These are phyloP conservation scores for Pipistrellus pygmaeus DNA, from an alignment of 2,797 vertebrate species.

Conservation along the genomic window DNA sequence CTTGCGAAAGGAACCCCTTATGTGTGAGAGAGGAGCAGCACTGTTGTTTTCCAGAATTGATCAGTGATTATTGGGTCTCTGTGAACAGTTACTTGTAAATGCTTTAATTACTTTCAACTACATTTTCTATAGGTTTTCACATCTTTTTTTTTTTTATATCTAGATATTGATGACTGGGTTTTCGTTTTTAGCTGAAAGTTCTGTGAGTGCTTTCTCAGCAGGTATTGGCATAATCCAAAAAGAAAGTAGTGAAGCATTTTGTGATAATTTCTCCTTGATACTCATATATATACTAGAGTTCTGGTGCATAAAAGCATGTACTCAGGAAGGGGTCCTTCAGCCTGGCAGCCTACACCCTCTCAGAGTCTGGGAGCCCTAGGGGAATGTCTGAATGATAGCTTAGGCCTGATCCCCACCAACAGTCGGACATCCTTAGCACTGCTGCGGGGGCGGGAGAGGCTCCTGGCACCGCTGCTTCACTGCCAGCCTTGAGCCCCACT, in stretches of 20 bases:
- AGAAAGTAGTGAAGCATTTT: not conserved
- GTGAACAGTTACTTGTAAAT: not conserved
- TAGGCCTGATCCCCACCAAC: no score
- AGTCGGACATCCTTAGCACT: no score
- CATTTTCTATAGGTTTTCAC: not conserved
- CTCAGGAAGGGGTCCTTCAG: no score
- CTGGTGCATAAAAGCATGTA: no score
- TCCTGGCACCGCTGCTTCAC: no score
- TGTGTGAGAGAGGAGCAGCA: not conserved
- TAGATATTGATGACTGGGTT: not conserved
- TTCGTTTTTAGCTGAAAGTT: not conserved
- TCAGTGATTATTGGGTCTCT: not conserved
- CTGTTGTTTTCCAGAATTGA: not conserved
- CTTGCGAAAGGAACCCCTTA: not conserved
- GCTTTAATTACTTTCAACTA: not conserved
- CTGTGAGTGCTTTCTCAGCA: not conserved
- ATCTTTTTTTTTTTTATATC: no score
- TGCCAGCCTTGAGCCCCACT: no score
- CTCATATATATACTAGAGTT: not conserved
- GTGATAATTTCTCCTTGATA: not conserved
- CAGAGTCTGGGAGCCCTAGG: no score
- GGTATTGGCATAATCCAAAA: not conserved
- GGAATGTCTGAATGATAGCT: no score
- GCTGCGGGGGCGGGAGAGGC: no score
- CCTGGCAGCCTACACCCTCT: no score